Evolutionary conservation across 2,888 invertebrate genomes (phyloP), one percentile per base, ranked within the genome.

Genomic region (Pimpla rufipes): DNA sequence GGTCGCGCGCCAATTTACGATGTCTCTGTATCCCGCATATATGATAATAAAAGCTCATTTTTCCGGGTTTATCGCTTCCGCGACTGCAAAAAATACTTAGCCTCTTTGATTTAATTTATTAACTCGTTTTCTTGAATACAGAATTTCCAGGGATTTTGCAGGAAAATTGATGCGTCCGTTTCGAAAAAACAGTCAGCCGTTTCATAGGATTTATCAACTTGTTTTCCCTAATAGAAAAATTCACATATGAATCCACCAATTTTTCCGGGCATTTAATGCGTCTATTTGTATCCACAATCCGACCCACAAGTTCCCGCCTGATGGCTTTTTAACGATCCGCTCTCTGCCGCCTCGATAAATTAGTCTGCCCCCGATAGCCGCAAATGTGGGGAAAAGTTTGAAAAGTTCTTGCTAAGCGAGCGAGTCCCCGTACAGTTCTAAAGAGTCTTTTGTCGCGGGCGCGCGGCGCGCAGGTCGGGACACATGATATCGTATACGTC

Each of bases 401-500:
- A 68, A 68, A 68, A 68, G 50, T 47, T 29, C 8, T 8, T 37
- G 7, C 16, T 16, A 68, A 37, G 18, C 13, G 11, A 0, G 11
- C 29, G 7, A 45, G 67, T 29, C 8, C n/a, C n/a, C 42, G 47
- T 35, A n/a, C n/a, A 16, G 45, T 40, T 23, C 29, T 67, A 47
- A 35, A 55, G 55, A 23, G 35, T 29, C 47, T 45, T 66, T 66
- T n/a, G 42, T 23, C 42, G 64, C 40, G 40, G n/a, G 29, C 29
- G 3, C 29, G 29, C 42, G 4, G 4, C 10, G 23, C 23, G 10
- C 3, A 11, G 13, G 11, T 55, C 23, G 13, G 55, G 23, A 55
- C 11, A 23, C 21, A 55, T 23, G 55, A 55, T 23, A 55, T 55
- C 55, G 55, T 23, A n/a, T n/a, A 23, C 55, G 23, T 37, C 62